Base-by-base conservation (phyloP, 2,888 invertebrate species). In the Standfussiana lucernea region DNA sequence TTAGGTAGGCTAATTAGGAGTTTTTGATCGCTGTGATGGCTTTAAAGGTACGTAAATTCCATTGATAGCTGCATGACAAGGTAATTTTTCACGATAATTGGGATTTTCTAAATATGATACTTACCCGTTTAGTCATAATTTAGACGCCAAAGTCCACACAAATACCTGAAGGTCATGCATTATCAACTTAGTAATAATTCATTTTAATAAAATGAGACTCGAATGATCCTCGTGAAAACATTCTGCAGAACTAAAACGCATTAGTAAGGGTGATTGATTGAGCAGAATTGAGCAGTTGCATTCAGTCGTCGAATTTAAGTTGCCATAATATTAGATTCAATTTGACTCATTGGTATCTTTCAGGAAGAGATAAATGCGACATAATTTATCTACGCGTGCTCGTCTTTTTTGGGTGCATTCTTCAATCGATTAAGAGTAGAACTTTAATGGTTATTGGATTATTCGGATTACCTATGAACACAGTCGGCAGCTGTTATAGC, bases 401-500 rank as follows among this genome's bases (percentile, higher is more conserved):
- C 15, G 11, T 35, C 28, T 21, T 28, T 28, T 59, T 69, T 21
- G 8, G 18, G 32, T 1, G 10, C 32, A 28, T 47, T n/a, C 18
- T 67, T 15, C 24, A 37, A 11, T n/a, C 2, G n/a, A 18, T 32
- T 28, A 2, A 2, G 21, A 45, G 24, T 32, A 3, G 13, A 5
- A 7, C 11, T 45, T n/a, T 32, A 66, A 66, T 64, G 3, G 15
- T 37, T n/a, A 21, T 15, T 11, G 4, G 24, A 84, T 77, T 89
- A 96, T 96, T 15, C 15, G 4, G 24, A 84, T 77, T 89, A 96
- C 96, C 94, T 94, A 75, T 93, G 84, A 62, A 95, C 94, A 83
- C 96, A 96, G 70, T 94, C 94, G 0, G 94, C 96, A 18, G 94
- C 90, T 3, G 95, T 95, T 11, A 96, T 80, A 1, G 95, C 96